Evolutionary conservation across 2,888 invertebrate species (phyloP).

Genomic region (Acleris cristana): DNA sequence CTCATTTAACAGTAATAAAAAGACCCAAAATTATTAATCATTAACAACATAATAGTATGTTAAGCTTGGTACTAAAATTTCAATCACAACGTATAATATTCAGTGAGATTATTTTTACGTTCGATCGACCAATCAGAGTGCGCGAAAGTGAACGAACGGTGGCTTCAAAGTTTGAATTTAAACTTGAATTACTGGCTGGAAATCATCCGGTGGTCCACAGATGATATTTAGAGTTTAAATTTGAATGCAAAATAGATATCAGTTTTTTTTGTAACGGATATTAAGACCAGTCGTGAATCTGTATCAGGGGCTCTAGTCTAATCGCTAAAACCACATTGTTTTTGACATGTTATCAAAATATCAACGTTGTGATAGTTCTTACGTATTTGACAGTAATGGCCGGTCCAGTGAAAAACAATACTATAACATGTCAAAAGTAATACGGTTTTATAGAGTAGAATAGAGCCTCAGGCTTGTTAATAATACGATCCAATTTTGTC

Average conservation of each 20-base stretch:
- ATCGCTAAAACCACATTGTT: no score
- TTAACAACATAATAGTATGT: slow-evolving; percentile 40
- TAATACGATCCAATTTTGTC: background rate
- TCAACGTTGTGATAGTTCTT: no score
- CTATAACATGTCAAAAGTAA: no score
- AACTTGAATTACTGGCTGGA: slow-evolving; percentile 26
- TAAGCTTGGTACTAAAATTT: slow-evolving; percentile 44
- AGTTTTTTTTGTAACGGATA: background rate
- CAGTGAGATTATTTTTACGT: slow-evolving; percentile 47
- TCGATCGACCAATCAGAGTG: slow-evolving; percentile 46
- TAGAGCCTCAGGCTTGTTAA: no score
- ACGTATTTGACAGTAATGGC: no score
- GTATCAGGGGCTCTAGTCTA: no score
- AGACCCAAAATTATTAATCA: slow-evolving; percentile 15
- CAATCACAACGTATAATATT: slow-evolving; percentile 47
- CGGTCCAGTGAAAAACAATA: no score
- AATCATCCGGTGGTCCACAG: background rate
- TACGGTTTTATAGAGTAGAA: no score
- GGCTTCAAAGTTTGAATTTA: slow-evolving; percentile 25
- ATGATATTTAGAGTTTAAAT: slow-evolving; percentile 2
- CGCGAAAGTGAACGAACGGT: slow-evolving; percentile 8
- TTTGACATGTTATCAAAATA: no score
- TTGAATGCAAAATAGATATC: slow-evolving; percentile 4
- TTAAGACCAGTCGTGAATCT: background rate
- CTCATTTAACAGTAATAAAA: slow-evolving; percentile 25